Evolutionary conservation across 2,797 vertebrate genomes (phyloP).

Genomic region (Phylloscopus collybita): DNA sequence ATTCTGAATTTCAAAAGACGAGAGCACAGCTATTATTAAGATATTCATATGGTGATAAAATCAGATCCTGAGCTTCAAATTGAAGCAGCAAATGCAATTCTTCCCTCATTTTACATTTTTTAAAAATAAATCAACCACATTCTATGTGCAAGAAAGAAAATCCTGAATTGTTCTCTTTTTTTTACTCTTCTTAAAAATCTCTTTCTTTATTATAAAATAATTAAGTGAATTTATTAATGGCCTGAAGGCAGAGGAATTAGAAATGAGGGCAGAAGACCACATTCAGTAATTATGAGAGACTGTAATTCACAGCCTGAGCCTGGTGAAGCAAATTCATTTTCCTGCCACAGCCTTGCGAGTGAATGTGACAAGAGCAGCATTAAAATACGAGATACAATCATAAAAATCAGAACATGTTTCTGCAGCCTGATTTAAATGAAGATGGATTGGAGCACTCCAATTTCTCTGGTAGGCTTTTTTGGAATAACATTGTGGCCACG

Average conservation of each 20-base stretch:
- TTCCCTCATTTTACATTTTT: neutral
- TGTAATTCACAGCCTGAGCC: neutral
- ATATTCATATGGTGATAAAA: neutral
- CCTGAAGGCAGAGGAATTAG: neutral
- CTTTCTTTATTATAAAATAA: neutral
- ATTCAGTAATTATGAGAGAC: neutral
- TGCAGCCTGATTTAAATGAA: neutral
- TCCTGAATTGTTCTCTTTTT: neutral
- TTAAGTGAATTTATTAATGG: neutral
- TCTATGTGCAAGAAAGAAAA: neutral
- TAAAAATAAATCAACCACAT: neutral
- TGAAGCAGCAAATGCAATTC: neutral
- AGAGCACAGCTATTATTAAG: slow-evolving; percentile 5
- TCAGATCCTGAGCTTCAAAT: neutral
- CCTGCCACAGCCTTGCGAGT: neutral
- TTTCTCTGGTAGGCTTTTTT: neutral
- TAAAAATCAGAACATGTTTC: neutral
- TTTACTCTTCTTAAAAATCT: neutral
- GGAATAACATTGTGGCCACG: neutral
- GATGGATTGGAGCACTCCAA: neutral
- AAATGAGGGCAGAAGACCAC: neutral
- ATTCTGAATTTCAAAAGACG: neutral
- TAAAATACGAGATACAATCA: neutral
- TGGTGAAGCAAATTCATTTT: slow-evolving; percentile 10
- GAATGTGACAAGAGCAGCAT: neutral